phyloP scores from a whole-genome alignment of 2,888 invertebrate species.

The Lordiphosa andalusiaca region DNA sequence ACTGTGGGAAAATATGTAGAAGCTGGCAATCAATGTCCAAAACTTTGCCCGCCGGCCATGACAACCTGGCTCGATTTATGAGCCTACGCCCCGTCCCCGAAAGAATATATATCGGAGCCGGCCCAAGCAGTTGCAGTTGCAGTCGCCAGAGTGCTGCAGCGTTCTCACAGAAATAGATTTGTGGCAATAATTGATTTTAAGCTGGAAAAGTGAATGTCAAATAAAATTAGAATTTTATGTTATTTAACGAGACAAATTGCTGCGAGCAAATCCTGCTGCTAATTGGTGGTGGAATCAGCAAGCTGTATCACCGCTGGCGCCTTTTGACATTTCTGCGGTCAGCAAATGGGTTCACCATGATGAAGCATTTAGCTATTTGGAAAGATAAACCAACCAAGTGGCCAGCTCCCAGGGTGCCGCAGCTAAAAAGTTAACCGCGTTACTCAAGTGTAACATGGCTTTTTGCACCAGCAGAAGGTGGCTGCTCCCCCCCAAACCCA shows the following conservation, averaged over 20 bases:
- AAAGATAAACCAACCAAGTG: constrained; percentile 36
- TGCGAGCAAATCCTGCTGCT: constrained; percentile 18
- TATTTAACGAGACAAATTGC: constrained; percentile 45
- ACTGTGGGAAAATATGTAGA: constrained; percentile 73
- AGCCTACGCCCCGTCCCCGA: constrained; percentile 36
- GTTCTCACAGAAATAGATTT: constrained; percentile 65
- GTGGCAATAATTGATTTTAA: constrained; percentile 70
- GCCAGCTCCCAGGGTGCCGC: constrained; percentile 11
- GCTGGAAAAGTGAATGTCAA: constrained; percentile 50
- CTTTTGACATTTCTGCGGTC: constrained; percentile 10
- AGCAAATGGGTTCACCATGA: background rate
- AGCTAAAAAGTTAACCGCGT: constrained; percentile 8
- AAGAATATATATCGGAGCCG: constrained; percentile 15
- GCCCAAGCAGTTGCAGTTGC: constrained; percentile 31
- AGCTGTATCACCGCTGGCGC: background rate
- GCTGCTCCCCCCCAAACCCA: background rate
- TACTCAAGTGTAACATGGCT: constrained; percentile 8
- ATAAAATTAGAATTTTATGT: constrained; percentile 55
- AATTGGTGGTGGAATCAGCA: constrained; percentile 20
- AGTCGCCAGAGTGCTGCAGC: background rate
- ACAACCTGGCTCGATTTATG: constrained; percentile 69
- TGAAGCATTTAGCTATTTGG: constrained; percentile 6
- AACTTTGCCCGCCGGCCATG: constrained; percentile 59
- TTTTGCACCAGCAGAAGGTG: background rate
- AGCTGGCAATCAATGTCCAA: constrained; percentile 74